These are phyloP conservation scores for Pardalotus punctatus DNA, from an alignment of 2,113 vertebrate genomes.

Conservation along the genomic window DNA sequence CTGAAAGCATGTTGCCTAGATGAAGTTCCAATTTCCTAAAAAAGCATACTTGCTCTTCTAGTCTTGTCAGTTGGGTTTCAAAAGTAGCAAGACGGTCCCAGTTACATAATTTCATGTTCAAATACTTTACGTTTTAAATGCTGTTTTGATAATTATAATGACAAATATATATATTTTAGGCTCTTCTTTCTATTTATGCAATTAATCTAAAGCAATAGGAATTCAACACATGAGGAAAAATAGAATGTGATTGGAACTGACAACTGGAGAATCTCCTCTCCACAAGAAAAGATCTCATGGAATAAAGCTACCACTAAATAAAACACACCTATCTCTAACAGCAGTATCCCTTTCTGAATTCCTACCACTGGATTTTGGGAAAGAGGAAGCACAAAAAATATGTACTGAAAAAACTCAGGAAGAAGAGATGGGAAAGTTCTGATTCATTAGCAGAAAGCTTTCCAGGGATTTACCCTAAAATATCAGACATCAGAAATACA, in stretches of 20 bases:
- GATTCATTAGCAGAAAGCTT: neutral
- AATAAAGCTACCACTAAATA: neutral
- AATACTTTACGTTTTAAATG: neutral
- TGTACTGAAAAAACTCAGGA: neutral
- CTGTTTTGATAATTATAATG: neutral
- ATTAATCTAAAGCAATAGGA: neutral
- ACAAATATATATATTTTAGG: neutral
- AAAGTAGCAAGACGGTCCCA: neutral
- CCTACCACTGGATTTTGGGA: neutral
- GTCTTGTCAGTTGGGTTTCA: neutral
- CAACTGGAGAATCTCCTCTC: neutral
- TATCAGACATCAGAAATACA: neutral
- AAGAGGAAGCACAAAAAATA: neutral
- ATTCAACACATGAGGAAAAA: neutral
- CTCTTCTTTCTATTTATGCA: neutral
- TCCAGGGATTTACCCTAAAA: neutral
- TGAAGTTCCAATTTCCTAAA: neutral
- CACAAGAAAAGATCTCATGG: neutral
- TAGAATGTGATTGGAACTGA: neutral
- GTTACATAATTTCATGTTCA: neutral
- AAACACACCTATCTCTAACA: neutral
- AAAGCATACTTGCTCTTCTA: neutral
- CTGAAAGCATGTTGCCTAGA: neutral
- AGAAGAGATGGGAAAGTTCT: neutral
- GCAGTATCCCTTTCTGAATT: neutral